phyloP scores from a whole-genome alignment of 2,888 invertebrate species.

The Melieria crassipennis region DNA sequence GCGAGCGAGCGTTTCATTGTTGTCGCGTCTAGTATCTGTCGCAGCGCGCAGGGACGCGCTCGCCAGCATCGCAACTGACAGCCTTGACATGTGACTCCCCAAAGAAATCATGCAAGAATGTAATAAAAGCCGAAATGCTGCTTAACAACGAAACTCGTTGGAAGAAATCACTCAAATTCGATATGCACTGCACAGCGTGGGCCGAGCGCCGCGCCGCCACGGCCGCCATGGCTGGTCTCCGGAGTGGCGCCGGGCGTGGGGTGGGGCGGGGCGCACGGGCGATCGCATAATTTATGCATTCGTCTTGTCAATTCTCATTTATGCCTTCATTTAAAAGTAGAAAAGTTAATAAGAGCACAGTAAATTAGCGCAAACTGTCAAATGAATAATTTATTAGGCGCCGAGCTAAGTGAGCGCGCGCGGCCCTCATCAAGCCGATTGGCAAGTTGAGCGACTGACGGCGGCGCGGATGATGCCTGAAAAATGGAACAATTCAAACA shows the following conservation, averaged over 20 bases:
- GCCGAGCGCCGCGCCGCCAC: no score
- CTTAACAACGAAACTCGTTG: neutral
- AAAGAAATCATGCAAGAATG: constrained; percentile 41
- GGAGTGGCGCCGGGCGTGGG: no score
- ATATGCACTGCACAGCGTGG: neutral
- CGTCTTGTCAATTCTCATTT: constrained; percentile 38
- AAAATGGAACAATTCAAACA: no score
- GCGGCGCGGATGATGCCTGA: no score
- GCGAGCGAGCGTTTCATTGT: no score
- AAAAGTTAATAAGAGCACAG: constrained; percentile 21
- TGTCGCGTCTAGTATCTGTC: no score
- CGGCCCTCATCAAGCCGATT: no score
- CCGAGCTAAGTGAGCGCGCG: no score
- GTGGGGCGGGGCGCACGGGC: neutral
- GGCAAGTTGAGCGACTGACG: no score
- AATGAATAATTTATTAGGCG: constrained; percentile 35
- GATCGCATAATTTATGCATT: constrained; percentile 33
- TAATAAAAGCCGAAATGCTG: constrained; percentile 23
- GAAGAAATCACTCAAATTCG: neutral
- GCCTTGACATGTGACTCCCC: constrained; percentile 43
- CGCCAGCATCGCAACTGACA: constrained; percentile 24
- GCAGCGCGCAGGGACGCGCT: no score
- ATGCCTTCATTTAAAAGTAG: constrained; percentile 20
- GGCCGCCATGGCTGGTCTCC: no score
- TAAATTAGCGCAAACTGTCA: constrained; percentile 32